These are phyloP conservation scores for Hippocampus barbouri DNA, from an alignment of 2,113 vertebrate species.

Conservation along the genomic window DNA sequence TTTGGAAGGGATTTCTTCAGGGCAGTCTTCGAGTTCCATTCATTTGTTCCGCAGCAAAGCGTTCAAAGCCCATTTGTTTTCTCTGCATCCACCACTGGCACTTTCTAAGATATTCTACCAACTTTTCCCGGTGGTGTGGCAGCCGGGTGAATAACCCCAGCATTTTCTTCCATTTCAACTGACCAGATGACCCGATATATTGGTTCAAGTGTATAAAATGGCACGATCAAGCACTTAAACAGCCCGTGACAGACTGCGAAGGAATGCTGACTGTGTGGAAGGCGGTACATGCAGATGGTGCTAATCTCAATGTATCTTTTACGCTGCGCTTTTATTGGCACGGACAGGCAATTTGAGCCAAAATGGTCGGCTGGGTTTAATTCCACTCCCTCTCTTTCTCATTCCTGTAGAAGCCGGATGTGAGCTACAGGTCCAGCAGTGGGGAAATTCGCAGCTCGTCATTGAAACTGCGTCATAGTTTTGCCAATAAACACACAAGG, in stretches of 20 bases:
- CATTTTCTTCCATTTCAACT: not conserved
- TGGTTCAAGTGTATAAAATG: slow-evolving; percentile 1
- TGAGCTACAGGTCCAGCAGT: not conserved
- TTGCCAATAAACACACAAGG: not conserved
- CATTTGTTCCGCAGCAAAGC: not conserved
- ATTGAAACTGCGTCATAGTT: not conserved
- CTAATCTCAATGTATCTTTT: slow-evolving; percentile 41
- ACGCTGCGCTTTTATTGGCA: slow-evolving; percentile 37
- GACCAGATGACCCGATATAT: not conserved
- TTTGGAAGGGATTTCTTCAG: too few species aligned
- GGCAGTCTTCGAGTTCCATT: too few species aligned
- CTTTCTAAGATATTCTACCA: too few species aligned
- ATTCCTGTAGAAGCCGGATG: slow-evolving; percentile 12
- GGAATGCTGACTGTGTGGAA: slow-evolving; percentile 15
- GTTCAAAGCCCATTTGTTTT: not conserved
- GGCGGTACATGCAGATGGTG: slow-evolving; percentile 22
- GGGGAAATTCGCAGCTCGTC: not conserved
- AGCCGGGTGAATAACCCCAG: too few species aligned
- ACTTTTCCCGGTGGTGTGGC: too few species aligned
- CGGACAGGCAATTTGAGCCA: slow-evolving; percentile 44
- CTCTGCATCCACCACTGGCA: not conserved
- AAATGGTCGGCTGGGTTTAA: slow-evolving; percentile 55
- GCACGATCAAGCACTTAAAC: slow-evolving; percentile 29
- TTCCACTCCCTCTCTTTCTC: slow-evolving; percentile 38
- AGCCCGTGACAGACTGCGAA: slow-evolving; percentile 15